phyloP scores from a whole-genome alignment of 2,888 invertebrate genomes.

The Lottia gigantea region DNA sequence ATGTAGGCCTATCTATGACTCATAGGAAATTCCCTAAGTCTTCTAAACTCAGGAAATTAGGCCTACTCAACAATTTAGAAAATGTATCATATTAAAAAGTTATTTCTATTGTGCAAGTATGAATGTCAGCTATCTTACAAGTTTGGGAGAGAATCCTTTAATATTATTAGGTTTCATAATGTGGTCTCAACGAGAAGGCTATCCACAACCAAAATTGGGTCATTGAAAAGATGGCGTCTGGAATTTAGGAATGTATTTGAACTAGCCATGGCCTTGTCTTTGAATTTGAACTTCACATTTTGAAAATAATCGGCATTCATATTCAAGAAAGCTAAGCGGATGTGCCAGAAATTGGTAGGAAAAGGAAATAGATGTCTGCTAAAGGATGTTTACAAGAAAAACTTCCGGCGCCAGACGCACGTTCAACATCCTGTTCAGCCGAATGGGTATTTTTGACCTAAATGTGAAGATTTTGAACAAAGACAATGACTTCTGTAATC shows the following conservation, averaged over 20 bases:
- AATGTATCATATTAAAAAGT: no score
- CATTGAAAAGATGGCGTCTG: constrained; percentile 1
- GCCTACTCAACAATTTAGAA: no score
- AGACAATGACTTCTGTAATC: no score
- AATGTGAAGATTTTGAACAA: neutral
- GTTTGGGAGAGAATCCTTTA: no score
- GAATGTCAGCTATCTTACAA: no score
- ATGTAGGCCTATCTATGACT: no score
- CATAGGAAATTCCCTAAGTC: no score
- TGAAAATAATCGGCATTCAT: neutral
- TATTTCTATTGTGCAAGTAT: no score
- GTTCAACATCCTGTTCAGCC: constrained; percentile 60
- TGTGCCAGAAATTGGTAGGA: constrained; percentile 2
- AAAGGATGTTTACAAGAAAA: constrained; percentile 55
- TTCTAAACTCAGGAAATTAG: no score
- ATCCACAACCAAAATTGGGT: neutral
- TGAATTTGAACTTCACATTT: neutral
- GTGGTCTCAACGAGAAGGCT: no score
- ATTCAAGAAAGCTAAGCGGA: neutral
- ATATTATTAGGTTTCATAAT: no score
- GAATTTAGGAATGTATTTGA: neutral
- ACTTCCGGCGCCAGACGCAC: constrained; percentile 59
- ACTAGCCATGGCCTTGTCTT: neutral
- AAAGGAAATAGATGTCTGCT: constrained; percentile 62
- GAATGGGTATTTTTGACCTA: neutral